Evolutionary conservation across 2,797 vertebrate species (phyloP).

Genomic region (Ctenopoma kingsleyae): DNA sequence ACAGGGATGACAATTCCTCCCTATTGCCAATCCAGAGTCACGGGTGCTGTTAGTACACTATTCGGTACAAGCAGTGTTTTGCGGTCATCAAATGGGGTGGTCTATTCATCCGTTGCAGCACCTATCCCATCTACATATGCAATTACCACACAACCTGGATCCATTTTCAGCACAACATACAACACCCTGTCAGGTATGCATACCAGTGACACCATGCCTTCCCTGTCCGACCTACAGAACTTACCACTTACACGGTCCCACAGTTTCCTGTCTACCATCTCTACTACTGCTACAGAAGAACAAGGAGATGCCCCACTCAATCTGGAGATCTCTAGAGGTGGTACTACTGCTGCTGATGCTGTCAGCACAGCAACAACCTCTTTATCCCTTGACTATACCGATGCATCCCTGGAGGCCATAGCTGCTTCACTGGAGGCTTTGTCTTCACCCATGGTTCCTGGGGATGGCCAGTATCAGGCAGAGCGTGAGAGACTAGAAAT

Average conservation of each 20-base stretch:
- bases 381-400: slow-evolving; percentile 90
- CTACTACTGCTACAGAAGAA: slow-evolving; percentile 86
- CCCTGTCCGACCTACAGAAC: slow-evolving; percentile 90
- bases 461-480: slow-evolving; percentile 94
- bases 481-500: slow-evolving; percentile 96
- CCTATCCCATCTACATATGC: slow-evolving; percentile 96
- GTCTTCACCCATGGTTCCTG: slow-evolving; percentile 90
- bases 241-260: slow-evolving; percentile 93
- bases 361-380: slow-evolving; percentile 83
- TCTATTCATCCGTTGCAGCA: slow-evolving; percentile 97
- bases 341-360: slow-evolving; percentile 71
- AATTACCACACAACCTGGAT: slow-evolving; percentile 98
- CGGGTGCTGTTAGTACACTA: slow-evolving; percentile 82
- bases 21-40: slow-evolving; percentile 95
- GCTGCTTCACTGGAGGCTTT: slow-evolving; percentile 90
- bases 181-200: slow-evolving; percentile 91
- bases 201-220: slow-evolving; percentile 91
- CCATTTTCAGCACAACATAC: slow-evolving; percentile 95
- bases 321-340: slow-evolving; percentile 86
- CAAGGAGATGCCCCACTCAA: slow-evolving; percentile 84
- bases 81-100: slow-evolving; percentile 96
- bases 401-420: slow-evolving; percentile 88
- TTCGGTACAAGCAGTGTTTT: slow-evolving; percentile 93
- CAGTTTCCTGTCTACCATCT: slow-evolving; percentile 91
- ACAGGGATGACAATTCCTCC: slow-evolving; percentile 92